Conservation (phyloP, 2,888 invertebrate genomes). For the Cristatella mucedo region DNA sequence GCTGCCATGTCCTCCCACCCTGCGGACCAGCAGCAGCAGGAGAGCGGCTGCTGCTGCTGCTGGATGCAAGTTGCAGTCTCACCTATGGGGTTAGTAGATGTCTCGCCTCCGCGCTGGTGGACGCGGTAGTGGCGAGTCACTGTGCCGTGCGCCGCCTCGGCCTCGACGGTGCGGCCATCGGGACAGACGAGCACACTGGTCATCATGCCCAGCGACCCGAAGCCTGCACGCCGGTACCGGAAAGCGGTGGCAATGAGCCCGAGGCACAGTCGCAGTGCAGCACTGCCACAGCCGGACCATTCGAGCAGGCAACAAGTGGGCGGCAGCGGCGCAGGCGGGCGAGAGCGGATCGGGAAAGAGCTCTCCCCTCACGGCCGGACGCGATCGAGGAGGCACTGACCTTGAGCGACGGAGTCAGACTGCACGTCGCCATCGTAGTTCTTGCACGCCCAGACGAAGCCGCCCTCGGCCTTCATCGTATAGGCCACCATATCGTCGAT, state of each 20-base stretch:
- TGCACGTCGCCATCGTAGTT: conserved; percentile 99
- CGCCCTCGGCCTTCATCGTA: conserved; percentile 90
- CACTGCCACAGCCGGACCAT: no score
- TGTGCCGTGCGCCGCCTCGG: conserved; percentile 96
- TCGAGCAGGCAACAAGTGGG: no score
- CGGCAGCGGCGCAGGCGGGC: no score
- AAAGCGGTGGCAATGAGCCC: no score
- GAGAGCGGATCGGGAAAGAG: no score
- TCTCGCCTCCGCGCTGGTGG: conserved; percentile 67
- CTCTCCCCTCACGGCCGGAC: no score
- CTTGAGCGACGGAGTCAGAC: conserved; percentile 93
- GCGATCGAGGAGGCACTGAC: conserved; percentile 40
- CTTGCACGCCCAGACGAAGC: conserved; percentile 98
- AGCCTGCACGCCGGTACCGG: no score
- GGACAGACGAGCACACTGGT: conserved; percentile 90
- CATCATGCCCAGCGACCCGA: conserved; percentile 85
- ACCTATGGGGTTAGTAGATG: conserved; percentile 93
- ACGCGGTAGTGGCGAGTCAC: conserved; percentile 69
- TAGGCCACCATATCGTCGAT: conserved; percentile 99
- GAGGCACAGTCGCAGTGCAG: no score
- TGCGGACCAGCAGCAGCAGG: no score
- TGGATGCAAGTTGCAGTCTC: conserved; percentile 13
- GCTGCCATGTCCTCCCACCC: no score
- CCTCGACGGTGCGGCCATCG: conserved; percentile 91
- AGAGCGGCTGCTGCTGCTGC: no score